These are phyloP conservation scores for Cynodonichthys magdalenae DNA, from an alignment of 2,797 vertebrate genomes.

Conservation along the genomic window DNA sequence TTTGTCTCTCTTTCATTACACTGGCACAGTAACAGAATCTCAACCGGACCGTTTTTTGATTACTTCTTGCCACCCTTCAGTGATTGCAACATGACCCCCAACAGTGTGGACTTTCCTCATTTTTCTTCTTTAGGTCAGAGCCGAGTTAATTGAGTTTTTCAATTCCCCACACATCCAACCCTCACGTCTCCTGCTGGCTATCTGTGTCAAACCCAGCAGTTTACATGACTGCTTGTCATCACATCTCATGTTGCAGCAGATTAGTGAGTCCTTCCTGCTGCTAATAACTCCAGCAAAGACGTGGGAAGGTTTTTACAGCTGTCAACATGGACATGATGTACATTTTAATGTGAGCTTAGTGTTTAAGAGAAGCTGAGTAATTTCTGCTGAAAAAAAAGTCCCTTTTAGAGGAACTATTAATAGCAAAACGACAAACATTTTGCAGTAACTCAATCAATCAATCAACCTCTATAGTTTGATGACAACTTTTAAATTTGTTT, in stretches of 20 bases:
- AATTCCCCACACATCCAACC: conserved; percentile 28
- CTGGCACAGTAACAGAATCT: conserved; percentile 40
- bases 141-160: conserved; percentile 22
- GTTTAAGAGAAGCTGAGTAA: conserved; percentile 9
- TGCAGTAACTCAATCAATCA: background rate
- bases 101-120: conserved; percentile 23
- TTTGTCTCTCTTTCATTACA: conserved; percentile 23
- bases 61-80: conserved; percentile 15
- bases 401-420: conserved; percentile 21
- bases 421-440: background rate
- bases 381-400: conserved; percentile 24
- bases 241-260: conserved; percentile 51
- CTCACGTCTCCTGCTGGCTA: conserved; percentile 15
- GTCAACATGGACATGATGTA: conserved; percentile 6
- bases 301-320: conserved; percentile 14
- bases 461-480: too few species aligned
- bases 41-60: conserved; percentile 37
- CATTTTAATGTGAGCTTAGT: background rate
- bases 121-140: conserved; percentile 2
- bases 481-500: background rate
- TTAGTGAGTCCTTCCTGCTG: conserved; percentile 47
- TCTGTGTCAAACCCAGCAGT: conserved; percentile 31
- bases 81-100: conserved; percentile 12
- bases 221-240: conserved; percentile 55
- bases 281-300: conserved; percentile 41